phyloP scores from a whole-genome alignment of 37 sponge, comb jelly and placozoan species.

The Haliclona indistincta region DNA sequence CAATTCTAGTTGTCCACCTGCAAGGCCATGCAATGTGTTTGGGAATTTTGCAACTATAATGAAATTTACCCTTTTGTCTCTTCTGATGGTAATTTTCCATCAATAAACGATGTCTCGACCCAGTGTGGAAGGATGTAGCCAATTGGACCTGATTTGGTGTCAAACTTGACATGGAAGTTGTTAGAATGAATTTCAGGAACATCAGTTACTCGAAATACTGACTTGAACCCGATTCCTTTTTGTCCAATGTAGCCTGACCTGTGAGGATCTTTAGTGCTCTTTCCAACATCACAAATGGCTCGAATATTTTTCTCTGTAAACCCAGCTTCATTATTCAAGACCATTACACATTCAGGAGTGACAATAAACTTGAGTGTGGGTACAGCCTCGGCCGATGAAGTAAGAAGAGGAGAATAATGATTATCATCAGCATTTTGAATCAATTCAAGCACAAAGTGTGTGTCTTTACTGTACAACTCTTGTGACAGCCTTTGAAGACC shows the following conservation, averaged over 20 bases:
- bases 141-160: slow-evolving; percentile 54
- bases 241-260: slow-evolving; percentile 72
- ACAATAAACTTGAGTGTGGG: slow-evolving; percentile 61
- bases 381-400: background rate
- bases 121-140: slow-evolving; percentile 75
- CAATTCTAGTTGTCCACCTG: slow-evolving; percentile 65
- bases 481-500: slow-evolving; percentile 60
- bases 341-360: background rate
- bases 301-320: slow-evolving; percentile 63
- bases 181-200: slow-evolving; percentile 63
- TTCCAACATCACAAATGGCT: slow-evolving; percentile 69
- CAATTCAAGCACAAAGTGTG: slow-evolving; percentile 76
- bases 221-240: slow-evolving; percentile 78
- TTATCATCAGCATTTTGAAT: slow-evolving; percentile 80
- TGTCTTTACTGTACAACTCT: slow-evolving; percentile 75
- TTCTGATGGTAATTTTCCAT: background rate
- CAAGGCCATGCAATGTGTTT: too few species aligned
- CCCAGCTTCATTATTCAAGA: slow-evolving; percentile 71
- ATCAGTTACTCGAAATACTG: slow-evolving; percentile 67
- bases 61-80: background rate
- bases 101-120: slow-evolving; percentile 13
- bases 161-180: slow-evolving; percentile 56
- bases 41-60: too few species aligned
- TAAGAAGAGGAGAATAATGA: slow-evolving; percentile 16
- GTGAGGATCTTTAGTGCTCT: slow-evolving; percentile 57